Percentiles rank a stretch among this genome's conserved stretches.
phyloP scores from a whole-genome alignment of 2,888 invertebrate species.

The Cancer borealis region DNA sequence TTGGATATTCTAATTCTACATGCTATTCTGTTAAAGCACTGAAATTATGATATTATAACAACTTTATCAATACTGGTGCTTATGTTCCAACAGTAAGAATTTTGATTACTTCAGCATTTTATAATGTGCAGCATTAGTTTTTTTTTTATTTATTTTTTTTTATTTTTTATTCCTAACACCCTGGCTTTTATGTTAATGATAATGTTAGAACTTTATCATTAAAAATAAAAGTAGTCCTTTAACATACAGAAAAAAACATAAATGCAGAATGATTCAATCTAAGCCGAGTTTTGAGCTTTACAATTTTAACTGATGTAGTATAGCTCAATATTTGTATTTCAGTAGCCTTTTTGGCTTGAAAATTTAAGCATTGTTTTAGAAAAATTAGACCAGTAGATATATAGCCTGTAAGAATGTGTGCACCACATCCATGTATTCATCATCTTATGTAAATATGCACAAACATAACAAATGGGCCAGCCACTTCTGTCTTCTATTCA shows the following conservation, averaged over 20 bases:
- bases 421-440: conserved; percentile 12
- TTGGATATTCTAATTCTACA: background rate
- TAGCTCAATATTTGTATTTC: background rate
- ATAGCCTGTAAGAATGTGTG: background rate
- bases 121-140: background rate
- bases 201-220: background rate
- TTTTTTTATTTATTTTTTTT: background rate
- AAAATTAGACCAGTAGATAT: background rate
- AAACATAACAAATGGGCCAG: background rate
- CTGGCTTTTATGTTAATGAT: background rate
- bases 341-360: background rate
- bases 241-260: background rate
- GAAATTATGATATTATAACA: background rate
- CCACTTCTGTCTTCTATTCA: background rate
- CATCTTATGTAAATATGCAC: background rate
- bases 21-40: background rate
- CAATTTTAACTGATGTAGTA: background rate
- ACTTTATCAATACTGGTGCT: background rate
- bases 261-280: background rate
- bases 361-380: background rate
- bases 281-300: background rate
- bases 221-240: background rate
- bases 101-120: background rate
- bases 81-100: background rate
- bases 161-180: background rate